Evolutionary conservation across 1,140 invertebrate species (phyloP), one percentile per base, ranked within the genome.

Genomic region (Melitaea cinxia): DNA sequence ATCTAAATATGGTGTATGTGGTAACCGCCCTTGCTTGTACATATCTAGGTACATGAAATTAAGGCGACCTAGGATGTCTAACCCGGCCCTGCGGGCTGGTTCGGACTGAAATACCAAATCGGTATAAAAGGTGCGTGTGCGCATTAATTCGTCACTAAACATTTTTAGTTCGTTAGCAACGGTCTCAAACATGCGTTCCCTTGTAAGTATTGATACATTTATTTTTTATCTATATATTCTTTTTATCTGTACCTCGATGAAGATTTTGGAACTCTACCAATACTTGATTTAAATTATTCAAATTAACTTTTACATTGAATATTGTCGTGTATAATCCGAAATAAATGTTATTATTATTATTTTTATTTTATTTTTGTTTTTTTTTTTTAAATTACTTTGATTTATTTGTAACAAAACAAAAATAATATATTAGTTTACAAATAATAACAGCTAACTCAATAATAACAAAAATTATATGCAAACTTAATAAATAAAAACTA

Each of bases 161-260:
- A 82, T 75, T 73, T 72, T 75, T 74, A 66, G 70, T 54, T 45
- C 69, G 57, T 37, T 68, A 64, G 63, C 47, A 61, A 71, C 76
- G 58, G 76, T 65, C 37, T 12, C 17, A 47, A 65, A 63, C 78
- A 86, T 86, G 83, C 73, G 79, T 60, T 74, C 70, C 50, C 62
- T 86, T 45, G 83, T 86, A 60, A 86, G 83, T 86, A 69, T 35
- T 9, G 4, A 47, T 23, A 21, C 2, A 21, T 47, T 47, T 42
- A n/a, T n/a, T 42, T 19, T 42, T 17, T 17, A 10, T 21, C 23
- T 23, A 19, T 4, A 23, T 21, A 9, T 33, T 33, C 30, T 4
- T 9, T 6, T 33, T 33, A 4, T 1, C 12, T 33, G 2, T 33
- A 33, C 12, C 26, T 28, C 26, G 7, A 7, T 28, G 3, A 28